Evolutionary conservation across 2,797 vertebrate species (phyloP), one percentile per base, ranked within the genome.

Genomic region (Chelmon rostratus): DNA sequence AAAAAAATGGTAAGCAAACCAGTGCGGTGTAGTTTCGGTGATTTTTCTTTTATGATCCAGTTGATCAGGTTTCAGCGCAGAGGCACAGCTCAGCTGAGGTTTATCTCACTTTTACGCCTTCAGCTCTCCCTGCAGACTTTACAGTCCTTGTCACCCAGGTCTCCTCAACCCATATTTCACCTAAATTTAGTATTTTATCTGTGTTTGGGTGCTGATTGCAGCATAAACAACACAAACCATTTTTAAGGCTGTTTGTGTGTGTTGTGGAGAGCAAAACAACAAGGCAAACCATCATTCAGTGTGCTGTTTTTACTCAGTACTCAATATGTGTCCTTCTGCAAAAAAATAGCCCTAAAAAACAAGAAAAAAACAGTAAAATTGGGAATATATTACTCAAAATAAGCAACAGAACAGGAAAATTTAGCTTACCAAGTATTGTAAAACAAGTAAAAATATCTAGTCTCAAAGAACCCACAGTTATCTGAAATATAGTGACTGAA

Each of bases 1-100:
- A n/a, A n/a, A n/a, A n/a, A 76, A 40, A 8, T 6, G 5, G 1
- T 3, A 9, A 37, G 40, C 11, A 42, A 59, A 64, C 23, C 16
- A 19, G 6, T 23, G 0, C 37, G 16, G 18, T 54, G 49, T 23
- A 9, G 40, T 46, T 19, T 0, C 19, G 67, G 35, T 31, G 42
- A 44, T 40, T 33, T 9, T 31, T 37, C 8, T 61, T 73, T 85
- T 38, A 66, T 19, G 13, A 72, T 38, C 46, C 65, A 35, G 52
- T 18, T 59, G 70, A 82, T 78, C n/a, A 12, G 57, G 46, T 59
- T 85, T 67, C 4, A 13, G 66, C 11, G 72, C 44, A 40, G 58
- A 68, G 57, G 10, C 40, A 12, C 31, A 69, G 35, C 64, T 79
- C 69, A 38, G 35, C 49, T 62, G 42, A 77, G 50, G 25, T 54